phyloP scores from a whole-genome alignment of 2,797 vertebrate species.

The Orientallactaga sibirica region DNA sequence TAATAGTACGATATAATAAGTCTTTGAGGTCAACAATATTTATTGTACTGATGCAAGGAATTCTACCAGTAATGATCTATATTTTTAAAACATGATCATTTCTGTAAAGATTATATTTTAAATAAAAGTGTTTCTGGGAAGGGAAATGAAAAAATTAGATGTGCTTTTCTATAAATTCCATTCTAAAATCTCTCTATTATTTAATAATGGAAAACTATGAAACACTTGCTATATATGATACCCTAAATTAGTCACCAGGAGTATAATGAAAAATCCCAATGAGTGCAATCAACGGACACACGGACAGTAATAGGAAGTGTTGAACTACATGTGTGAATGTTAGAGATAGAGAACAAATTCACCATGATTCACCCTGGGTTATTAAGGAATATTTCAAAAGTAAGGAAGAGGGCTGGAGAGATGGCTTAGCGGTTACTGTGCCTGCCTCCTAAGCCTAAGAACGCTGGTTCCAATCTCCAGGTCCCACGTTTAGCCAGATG shows the following conservation, averaged over 20 bases:
- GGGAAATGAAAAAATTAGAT: background rate
- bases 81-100: constrained; percentile 10
- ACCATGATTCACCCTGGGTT: background rate
- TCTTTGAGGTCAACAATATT: constrained; percentile 5
- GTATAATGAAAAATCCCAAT: background rate
- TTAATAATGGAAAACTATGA: background rate
- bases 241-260: background rate
- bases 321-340: background rate
- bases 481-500: no score
- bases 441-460: no score
- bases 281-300: background rate
- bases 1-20: constrained; percentile 2
- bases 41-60: background rate
- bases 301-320: background rate
- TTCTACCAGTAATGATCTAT: background rate
- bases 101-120: constrained; percentile 24
- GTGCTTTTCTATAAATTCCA: background rate
- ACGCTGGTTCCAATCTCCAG: no score
- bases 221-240: background rate
- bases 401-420: background rate
- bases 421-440: no score
- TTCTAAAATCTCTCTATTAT: background rate
- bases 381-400: background rate
- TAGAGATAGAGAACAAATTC: background rate
- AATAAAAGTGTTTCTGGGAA: background rate